Conservation (phyloP, 1,140 invertebrate species). For the Pomacea maculata region DNA sequence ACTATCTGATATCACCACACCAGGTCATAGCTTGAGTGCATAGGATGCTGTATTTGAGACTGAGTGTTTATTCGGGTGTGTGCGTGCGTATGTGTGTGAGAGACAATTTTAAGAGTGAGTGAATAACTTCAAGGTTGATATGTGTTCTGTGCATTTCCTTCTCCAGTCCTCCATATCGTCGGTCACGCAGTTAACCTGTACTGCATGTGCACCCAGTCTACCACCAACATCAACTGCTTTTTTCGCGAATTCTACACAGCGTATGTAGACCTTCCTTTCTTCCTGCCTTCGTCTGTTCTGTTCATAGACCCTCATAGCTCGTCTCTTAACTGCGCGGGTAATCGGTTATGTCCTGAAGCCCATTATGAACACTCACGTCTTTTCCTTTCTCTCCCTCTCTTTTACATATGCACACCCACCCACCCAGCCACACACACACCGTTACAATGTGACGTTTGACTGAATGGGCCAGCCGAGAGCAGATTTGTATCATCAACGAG, state of each 20-base stretch:
- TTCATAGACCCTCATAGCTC: no score
- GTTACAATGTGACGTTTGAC: no score
- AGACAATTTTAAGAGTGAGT: no score
- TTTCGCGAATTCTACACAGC: slow-evolving; percentile 70
- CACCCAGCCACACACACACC: no score
- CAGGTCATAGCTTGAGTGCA: no score
- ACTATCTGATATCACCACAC: no score
- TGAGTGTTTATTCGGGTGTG: neutral
- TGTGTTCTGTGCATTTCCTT: slow-evolving; percentile 65
- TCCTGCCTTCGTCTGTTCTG: neutral
- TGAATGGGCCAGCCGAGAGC: no score
- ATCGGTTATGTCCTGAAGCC: no score
- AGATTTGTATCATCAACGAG: no score
- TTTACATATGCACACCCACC: no score
- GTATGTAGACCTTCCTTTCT: slow-evolving; percentile 37
- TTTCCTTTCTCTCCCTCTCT: neutral
- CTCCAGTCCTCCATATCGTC: slow-evolving; percentile 77
- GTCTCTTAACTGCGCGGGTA: neutral
- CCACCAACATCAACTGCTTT: slow-evolving; percentile 72
- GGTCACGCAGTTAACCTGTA: slow-evolving; percentile 99
- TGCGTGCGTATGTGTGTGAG: neutral
- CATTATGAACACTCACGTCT: neutral
- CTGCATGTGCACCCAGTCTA: slow-evolving; percentile 95
- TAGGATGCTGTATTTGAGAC: neutral
- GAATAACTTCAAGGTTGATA: no score